Percentiles rank a stretch among this genome's conserved stretches.
Conservation (phyloP, 2,797 vertebrate species). For the Enteromius unitaeniatus region DNA sequence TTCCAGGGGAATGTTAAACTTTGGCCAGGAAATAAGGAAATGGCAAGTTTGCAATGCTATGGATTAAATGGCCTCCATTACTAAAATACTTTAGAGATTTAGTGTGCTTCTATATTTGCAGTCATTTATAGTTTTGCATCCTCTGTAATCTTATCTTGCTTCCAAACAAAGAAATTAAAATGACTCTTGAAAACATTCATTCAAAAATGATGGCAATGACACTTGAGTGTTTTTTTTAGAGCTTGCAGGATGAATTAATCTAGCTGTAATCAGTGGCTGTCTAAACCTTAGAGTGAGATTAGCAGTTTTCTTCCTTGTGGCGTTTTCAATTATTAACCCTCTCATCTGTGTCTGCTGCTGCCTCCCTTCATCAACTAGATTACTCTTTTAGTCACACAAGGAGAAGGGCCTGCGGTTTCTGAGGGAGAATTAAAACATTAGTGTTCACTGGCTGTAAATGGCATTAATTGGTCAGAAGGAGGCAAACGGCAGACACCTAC, state of each 20-base stretch:
- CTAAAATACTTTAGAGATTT: slow-evolving; percentile 24
- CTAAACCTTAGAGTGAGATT: slow-evolving; percentile 19
- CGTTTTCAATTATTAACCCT: slow-evolving; percentile 36
- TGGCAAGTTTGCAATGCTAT: not conserved
- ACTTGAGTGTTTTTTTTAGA: not conserved
- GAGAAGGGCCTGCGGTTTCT: slow-evolving; percentile 32
- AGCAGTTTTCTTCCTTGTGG: slow-evolving; percentile 28
- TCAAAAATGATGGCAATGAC: not conserved
- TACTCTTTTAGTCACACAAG: slow-evolving; percentile 44
- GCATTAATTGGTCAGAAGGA: slow-evolving; percentile 54
- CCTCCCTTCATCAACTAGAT: slow-evolving; percentile 27
- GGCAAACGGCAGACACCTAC: slow-evolving; percentile 54
- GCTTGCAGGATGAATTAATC: not conserved
- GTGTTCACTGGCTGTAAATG: slow-evolving; percentile 44
- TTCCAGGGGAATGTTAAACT: slow-evolving; percentile 7
- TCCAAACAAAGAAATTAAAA: not conserved
- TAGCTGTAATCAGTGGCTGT: slow-evolving; percentile 25
- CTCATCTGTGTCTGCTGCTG: slow-evolving; percentile 13
- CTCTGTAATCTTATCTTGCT: not conserved
- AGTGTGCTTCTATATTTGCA: not conserved
- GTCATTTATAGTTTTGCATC: not conserved
- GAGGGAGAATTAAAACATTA: slow-evolving; percentile 58
- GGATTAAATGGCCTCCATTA: slow-evolving; percentile 9
- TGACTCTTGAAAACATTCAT: not conserved
- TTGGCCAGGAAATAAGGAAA: slow-evolving; percentile 6